These are phyloP conservation scores for Eretmocerus hayati DNA, from an alignment of 2,888 invertebrate genomes.

Conservation along the genomic window DNA sequence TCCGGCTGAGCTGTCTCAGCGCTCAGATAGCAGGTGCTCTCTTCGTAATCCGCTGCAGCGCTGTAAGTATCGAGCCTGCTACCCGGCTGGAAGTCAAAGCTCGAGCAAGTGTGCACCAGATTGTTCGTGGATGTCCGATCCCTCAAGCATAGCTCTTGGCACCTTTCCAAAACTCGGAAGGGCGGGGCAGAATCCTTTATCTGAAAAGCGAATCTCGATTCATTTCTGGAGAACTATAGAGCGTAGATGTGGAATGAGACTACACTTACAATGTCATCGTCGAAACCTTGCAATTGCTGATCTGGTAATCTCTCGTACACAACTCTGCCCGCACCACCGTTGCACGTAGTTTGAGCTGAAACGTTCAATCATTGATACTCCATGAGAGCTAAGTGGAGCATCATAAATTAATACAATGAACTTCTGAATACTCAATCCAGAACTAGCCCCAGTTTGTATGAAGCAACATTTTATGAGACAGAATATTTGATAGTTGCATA, in stretches of 20 bases:
- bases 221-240: too few species aligned
- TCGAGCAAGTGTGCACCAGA: conserved; percentile 76
- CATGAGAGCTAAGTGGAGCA: background rate
- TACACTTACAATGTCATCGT: conserved; percentile 72
- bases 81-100: conserved; percentile 87
- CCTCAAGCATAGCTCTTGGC: conserved; percentile 76
- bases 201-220: conserved; percentile 40
- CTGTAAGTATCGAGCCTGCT: conserved; percentile 77
- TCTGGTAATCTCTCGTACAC: conserved; percentile 85
- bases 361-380: background rate
- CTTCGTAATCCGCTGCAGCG: conserved; percentile 74
- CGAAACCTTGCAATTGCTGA: conserved; percentile 82
- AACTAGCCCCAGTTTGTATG: too few species aligned
- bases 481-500: too few species aligned
- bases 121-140: conserved; percentile 73
- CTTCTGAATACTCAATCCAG: too few species aligned
- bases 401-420: background rate
- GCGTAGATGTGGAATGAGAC: too few species aligned
- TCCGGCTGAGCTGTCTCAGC: conserved; percentile 81
- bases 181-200: conserved; percentile 77
- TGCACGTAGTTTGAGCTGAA: conserved; percentile 82
- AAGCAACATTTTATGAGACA: too few species aligned
- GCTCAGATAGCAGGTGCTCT: conserved; percentile 80
- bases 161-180: conserved; percentile 80
- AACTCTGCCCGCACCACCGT: conserved; percentile 80